Conservation (phyloP, 2,113 vertebrate genomes). For the Gymnorhina tibicen region DNA sequence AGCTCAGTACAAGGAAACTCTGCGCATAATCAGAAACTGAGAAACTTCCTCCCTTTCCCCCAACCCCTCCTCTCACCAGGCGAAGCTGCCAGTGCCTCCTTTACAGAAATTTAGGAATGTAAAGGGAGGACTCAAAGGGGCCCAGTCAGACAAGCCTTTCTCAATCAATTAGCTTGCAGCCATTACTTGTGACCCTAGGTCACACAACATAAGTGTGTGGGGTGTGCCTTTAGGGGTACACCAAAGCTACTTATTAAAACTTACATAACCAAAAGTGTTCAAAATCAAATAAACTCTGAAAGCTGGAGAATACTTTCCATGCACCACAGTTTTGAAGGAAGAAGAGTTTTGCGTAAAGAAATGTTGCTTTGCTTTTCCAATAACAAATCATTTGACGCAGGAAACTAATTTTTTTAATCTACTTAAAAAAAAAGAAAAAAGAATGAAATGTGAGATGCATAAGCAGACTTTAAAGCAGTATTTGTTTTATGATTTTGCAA, state of each 20-base stretch:
- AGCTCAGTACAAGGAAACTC: slow-evolving; percentile 83
- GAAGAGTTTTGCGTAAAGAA: neutral
- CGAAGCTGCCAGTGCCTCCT: slow-evolving; percentile 80
- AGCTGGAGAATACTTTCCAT: slow-evolving; percentile 4
- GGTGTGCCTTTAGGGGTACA: slow-evolving; percentile 78
- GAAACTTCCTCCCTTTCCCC: slow-evolving; percentile 82
- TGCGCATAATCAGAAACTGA: slow-evolving; percentile 86
- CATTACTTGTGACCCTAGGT: slow-evolving; percentile 90
- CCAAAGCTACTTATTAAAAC: slow-evolving; percentile 71
- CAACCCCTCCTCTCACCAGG: slow-evolving; percentile 73
- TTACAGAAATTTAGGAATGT: slow-evolving; percentile 90
- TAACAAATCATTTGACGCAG: neutral
- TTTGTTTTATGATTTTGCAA: neutral
- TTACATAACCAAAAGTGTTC: slow-evolving; percentile 62
- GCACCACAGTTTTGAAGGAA: neutral
- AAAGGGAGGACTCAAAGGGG: slow-evolving; percentile 88
- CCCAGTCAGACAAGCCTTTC: slow-evolving; percentile 90
- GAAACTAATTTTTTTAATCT: neutral
- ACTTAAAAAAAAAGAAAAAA: neutral
- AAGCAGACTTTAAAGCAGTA: neutral
- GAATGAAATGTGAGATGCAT: neutral
- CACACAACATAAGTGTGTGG: slow-evolving; percentile 83
- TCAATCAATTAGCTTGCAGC: slow-evolving; percentile 92
- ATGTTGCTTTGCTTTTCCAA: neutral
- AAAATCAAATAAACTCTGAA: slow-evolving; percentile 40